Evolutionary conservation across 1,140 invertebrate genomes (phyloP), one percentile per base, ranked within the genome.

Genomic region (Hycleus phaleratus): DNA sequence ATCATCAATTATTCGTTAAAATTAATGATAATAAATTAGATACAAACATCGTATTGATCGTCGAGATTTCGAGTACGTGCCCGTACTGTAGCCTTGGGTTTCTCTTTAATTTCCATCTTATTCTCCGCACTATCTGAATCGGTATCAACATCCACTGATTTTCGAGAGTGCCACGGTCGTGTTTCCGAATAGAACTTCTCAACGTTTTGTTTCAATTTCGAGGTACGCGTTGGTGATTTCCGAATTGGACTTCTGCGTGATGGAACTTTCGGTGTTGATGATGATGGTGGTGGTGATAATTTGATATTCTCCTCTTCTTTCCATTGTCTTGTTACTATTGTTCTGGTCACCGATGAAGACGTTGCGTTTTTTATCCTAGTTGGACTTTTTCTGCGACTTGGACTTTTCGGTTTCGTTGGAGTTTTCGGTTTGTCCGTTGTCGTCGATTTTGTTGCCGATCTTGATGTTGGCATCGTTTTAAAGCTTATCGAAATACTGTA

Each of bases 21-120:
- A 42, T 7, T 42, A n/a, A n/a, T 11, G 9, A 4, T n/a, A 42
- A 10, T 51, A 10, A 11, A 6, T 12, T 40, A 18, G 40, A 7
- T 7, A 4, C 10, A 10, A n/a, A 48, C 46, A 9, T 48, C 38
- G n/a, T 32, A 10, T 39, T 47, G 45, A 32, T 12, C 3, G 9
- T 48, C 46, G 18, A 12, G 10, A 26, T 26, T 50, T 57, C 46
- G n/a, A 12, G 48, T 12, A 45, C 39, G 60, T 52, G 62, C 66
- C 46, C 57, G 59, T 26, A 66, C 62, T 3, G 60, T 54, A 5
- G 64, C 62, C 60, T 63, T 64, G 26, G 66, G 66, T 53, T 68
- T 68, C 49, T 66, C 64, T 42, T 62, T 59, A 6, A 59, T 26
- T 54, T 60, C 55, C n/a, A 51, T 39, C 32, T 55, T 54, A 18